A percentile compares a stretch with the other conserved stretches of the same genome.
These are phyloP conservation scores for Chrysodeixis includens DNA, from an alignment of 2,888 invertebrate genomes.

Conservation along the genomic window DNA sequence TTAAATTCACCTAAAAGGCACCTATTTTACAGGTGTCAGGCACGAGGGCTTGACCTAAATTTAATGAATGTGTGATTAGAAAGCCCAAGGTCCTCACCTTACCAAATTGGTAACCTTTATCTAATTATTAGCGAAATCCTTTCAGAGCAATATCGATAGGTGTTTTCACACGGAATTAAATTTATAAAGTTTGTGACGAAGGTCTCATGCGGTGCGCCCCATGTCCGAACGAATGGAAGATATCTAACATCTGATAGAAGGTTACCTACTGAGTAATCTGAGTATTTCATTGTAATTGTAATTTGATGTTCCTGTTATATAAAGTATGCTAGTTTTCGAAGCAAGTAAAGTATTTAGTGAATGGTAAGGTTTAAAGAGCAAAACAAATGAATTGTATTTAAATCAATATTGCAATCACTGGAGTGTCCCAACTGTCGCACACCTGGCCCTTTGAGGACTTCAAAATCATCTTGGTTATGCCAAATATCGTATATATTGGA, in stretches of 20 bases:
- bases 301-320: not conserved
- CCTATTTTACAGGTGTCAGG: too few relatives aligned
- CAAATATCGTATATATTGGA: too few relatives aligned
- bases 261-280: slow-evolving; percentile 10
- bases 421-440: too few relatives aligned
- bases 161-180: slow-evolving; percentile 41
- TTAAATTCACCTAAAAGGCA: too few relatives aligned
- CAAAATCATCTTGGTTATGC: too few relatives aligned
- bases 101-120: not conserved
- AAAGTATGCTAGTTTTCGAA: not conserved
- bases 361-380: too few relatives aligned
- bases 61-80: slow-evolving; percentile 1
- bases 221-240: slow-evolving; percentile 42
- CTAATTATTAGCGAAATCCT: slow-evolving; percentile 9
- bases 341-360: not conserved
- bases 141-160: slow-evolving; percentile 39
- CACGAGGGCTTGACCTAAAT: not conserved
- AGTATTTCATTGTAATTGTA: slow-evolving; percentile 9
- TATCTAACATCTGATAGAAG: slow-evolving; percentile 24
- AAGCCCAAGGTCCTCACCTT: not conserved
- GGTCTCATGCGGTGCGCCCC: slow-evolving; percentile 41
- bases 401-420: too few relatives aligned
- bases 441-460: too few relatives aligned
- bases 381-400: too few relatives aligned
- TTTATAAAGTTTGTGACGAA: slow-evolving; percentile 50